phyloP scores from a whole-genome alignment of 2,888 invertebrate genomes.

The Synanthedon formicaeformis region DNA sequence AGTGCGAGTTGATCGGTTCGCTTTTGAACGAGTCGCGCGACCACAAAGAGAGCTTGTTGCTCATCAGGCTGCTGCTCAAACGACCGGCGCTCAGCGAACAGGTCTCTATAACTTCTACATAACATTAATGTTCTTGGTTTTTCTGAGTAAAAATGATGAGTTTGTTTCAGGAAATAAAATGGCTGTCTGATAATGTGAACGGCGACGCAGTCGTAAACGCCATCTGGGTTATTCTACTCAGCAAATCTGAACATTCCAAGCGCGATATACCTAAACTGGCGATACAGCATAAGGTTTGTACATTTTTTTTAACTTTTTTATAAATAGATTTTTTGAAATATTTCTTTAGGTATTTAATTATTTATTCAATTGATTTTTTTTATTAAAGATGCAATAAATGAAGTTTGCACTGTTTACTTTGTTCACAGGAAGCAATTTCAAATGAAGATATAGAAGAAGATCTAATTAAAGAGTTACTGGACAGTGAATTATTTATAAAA shows the following conservation, averaged over 20 bases:
- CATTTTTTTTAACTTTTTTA: too few species aligned
- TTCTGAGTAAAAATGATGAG: too few species aligned
- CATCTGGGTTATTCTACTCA: constrained; percentile 46
- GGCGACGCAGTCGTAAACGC: constrained; percentile 25
- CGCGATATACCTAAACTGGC: constrained; percentile 26
- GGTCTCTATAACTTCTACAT: constrained; percentile 21
- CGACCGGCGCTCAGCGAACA: constrained; percentile 35
- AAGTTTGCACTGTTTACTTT: background rate
- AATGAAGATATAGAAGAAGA: constrained; percentile 39
- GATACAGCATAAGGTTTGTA: constrained; percentile 28
- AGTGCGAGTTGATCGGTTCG: constrained; percentile 31
- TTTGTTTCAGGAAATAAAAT: constrained; percentile 42
- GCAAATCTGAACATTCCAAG: constrained; percentile 26
- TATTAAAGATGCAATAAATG: background rate
- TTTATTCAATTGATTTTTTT: too few species aligned
- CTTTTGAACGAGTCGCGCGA: constrained; percentile 20
- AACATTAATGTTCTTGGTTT: constrained; percentile 1
- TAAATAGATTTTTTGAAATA: too few species aligned
- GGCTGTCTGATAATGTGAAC: constrained; percentile 19
- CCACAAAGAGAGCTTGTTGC: constrained; percentile 30
- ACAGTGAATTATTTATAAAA: constrained; percentile 40
- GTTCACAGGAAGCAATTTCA: constrained; percentile 33
- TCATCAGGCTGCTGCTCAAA: constrained; percentile 40
- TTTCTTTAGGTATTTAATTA: too few species aligned
- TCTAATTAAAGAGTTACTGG: constrained; percentile 43